A percentile compares a stretch with the other conserved stretches of the same genome.
phyloP scores from a whole-genome alignment of 2,113 vertebrate genomes.

The Alosa alosa region DNA sequence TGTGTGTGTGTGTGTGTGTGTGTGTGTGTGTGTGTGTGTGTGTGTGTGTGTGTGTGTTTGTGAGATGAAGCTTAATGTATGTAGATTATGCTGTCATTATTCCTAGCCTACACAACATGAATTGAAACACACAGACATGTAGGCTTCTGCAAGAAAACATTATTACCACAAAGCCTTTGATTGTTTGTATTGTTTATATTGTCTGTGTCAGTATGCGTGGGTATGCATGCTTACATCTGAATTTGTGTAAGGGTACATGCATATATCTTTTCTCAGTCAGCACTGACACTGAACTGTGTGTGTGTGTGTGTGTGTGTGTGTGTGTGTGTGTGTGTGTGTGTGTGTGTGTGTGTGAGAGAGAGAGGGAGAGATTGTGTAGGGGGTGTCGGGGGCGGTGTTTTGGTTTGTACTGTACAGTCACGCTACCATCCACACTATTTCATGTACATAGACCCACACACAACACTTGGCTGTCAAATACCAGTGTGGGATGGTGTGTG shows the following conservation, averaged over 20 bases:
- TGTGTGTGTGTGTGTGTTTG: no score
- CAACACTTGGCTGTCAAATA: not conserved
- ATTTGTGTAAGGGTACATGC: not conserved
- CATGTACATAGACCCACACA: not conserved
- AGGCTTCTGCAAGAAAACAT: no score
- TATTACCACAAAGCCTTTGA: not conserved
- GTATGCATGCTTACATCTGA: not conserved
- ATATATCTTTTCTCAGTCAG: not conserved
- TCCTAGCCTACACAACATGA: not conserved
- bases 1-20: not conserved
- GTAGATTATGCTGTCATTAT: not conserved
- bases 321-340: not conserved
- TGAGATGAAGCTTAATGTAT: not conserved
- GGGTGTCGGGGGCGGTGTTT: not conserved
- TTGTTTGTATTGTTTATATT: not conserved
- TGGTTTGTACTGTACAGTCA: not conserved
- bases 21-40: no score
- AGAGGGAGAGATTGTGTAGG: no score
- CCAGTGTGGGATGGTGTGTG: not conserved
- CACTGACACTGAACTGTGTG: not conserved
- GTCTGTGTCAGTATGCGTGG: not conserved
- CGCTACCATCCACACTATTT: not conserved
- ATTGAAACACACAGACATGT: no score
- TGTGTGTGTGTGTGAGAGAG: not conserved
- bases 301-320: not conserved